Base-by-base conservation (phyloP, 2,888 invertebrate species). In the Pasiphila rectangulata region DNA sequence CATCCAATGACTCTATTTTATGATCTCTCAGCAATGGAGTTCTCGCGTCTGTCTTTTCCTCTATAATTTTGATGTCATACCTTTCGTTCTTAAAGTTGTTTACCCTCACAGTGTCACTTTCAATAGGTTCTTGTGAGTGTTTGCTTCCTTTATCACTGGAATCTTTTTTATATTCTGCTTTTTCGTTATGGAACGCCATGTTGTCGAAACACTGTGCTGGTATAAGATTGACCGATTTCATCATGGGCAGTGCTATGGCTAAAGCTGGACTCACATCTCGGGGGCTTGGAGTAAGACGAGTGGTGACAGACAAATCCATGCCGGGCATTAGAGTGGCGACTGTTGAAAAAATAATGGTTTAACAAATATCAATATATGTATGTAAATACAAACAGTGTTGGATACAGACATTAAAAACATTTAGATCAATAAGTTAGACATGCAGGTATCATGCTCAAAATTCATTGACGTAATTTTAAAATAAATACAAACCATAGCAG, bases 211-310 rank as follows among this genome's bases (percentile, higher is more conserved):
- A 89, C 55, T 89, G 89, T 6, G 79, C 71, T 30, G 89, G 88
- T 32, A 86, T 81, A 32, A 88, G 71, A 64, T 89, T 89, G 24
- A 89, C 86, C 5, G 89, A 89, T 53, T 91, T 91, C 84, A 91
- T 89, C 85, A 91, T 91, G 46, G 91, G 90, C 52, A 91, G 71
- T 46, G 92, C 91, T 67, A 91, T 91, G 36, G 91, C 90, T 38
- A 91, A 76, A 27, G 92, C 91, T 44, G 92, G 91, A 68, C 92
- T 92, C 75, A 91, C 88, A 61, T 92, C 92, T 51, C 92, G 86
- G 47, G 93, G 93, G 75, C 92, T 93, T 44, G 93, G 92, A 57
- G 92, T 91, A 53, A 93, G 84, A 54, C 91, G 91, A 53, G 92
- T 90, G 47, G 92, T 90, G 60, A 92, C 91, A 51, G 92, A 90